A percentile compares a stretch with the other conserved stretches of the same genome.
Evolutionary conservation across 2,797 vertebrate species (phyloP).

Genomic region (Alfaro cultratus): DNA sequence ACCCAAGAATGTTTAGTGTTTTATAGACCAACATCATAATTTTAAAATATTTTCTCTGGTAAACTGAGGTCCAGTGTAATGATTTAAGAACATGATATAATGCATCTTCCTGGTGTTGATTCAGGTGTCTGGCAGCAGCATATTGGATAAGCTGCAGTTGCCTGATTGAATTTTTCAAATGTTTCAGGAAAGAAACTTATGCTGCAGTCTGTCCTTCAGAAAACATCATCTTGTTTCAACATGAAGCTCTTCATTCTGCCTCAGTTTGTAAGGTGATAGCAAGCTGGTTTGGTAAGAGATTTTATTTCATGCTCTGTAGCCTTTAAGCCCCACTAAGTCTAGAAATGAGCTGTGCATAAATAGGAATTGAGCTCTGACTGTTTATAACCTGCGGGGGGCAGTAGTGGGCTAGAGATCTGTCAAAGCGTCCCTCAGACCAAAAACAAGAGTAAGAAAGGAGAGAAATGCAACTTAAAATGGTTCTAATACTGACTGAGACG

Average conservation of each 20-base stretch:
- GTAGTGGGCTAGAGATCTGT: conserved; percentile 55
- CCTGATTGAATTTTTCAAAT: not conserved
- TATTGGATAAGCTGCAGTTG: not conserved
- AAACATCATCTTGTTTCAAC: not conserved
- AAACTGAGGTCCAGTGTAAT: not conserved
- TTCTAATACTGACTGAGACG: not conserved
- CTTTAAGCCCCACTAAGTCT: not conserved
- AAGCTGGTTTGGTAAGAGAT: not conserved
- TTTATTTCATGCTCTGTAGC: not conserved
- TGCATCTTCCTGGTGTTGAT: not conserved
- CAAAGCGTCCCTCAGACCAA: conserved; percentile 13
- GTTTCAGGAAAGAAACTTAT: not conserved
- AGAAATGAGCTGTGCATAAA: not conserved
- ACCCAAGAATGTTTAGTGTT: not conserved
- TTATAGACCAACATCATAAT: not conserved
- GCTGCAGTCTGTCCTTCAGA: not conserved
- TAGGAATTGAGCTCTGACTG: conserved; percentile 6
- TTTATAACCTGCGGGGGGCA: conserved; percentile 63
- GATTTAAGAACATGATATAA: not conserved
- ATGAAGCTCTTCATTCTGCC: not conserved
- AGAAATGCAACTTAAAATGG: not conserved
- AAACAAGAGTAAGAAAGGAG: conserved; percentile 41
- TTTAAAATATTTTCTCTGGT: not conserved
- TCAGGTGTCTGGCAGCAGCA: not conserved
- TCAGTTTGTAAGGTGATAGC: not conserved